Percentiles rank a stretch among this genome's conserved stretches.
phyloP scores from a whole-genome alignment of 92 coral and sea anemone genomes.

The Chrysogorgia sp. region DNA sequence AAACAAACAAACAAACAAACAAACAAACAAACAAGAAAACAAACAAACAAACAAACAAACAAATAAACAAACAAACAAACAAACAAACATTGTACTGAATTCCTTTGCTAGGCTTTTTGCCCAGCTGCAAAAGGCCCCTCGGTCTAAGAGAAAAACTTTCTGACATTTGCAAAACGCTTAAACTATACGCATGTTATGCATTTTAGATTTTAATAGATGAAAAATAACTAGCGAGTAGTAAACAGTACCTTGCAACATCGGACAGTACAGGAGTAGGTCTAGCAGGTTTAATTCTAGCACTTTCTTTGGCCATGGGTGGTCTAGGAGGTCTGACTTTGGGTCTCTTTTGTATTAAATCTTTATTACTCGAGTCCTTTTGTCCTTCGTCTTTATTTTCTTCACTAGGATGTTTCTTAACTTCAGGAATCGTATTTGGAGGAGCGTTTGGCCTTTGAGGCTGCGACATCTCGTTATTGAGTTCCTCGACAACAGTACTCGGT shows the following conservation, averaged over 20 bases:
- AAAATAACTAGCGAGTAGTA: background rate
- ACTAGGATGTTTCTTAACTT: constrained; percentile 36
- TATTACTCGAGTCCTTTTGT: constrained; percentile 27
- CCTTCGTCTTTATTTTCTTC: constrained; percentile 24
- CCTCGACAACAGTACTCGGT: background rate
- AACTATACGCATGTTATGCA: background rate
- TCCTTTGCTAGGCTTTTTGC: no score
- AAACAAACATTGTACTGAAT: no score
- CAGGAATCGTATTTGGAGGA: constrained; percentile 22
- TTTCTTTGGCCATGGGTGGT: constrained; percentile 62
- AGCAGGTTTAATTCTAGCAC: constrained; percentile 58
- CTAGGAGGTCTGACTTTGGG: constrained; percentile 64
- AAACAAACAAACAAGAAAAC: no score
- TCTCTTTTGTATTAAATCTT: constrained; percentile 14
- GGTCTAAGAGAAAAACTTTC: no score
- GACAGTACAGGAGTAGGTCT: constrained; percentile 61
- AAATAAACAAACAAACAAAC: no score
- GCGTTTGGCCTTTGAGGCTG: constrained; percentile 32
- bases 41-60: no score
- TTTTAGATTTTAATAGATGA: background rate
- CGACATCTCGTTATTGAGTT: background rate
- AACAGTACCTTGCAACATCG: constrained; percentile 20
- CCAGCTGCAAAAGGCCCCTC: no score
- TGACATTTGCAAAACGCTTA: background rate
- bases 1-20: no score